phyloP scores from a whole-genome alignment of 1,140 invertebrate genomes.

The Dinoponera quadriceps region DNA sequence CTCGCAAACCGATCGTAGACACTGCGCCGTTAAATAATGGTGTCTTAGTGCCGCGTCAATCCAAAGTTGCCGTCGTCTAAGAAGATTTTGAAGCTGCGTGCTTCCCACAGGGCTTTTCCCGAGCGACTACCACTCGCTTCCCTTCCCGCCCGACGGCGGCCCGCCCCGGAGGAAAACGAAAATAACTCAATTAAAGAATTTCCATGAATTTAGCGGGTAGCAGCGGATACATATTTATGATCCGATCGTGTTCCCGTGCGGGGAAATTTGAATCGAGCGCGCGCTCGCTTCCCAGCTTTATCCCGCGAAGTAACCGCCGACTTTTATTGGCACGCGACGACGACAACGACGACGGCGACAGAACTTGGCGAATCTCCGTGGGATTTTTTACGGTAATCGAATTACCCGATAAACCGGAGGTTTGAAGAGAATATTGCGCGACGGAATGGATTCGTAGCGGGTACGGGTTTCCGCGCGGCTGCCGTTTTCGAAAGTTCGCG shows the following conservation, averaged over 20 bases:
- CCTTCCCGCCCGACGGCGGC: slow-evolving; percentile 32
- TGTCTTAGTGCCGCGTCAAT: slow-evolving; percentile 43
- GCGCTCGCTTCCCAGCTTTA: slow-evolving; percentile 35
- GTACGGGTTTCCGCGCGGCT: slow-evolving; percentile 39
- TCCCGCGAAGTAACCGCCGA: slow-evolving; percentile 17
- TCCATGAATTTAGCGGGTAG: slow-evolving; percentile 82
- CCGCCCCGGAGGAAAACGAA: slow-evolving; percentile 76
- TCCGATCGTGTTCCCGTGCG: slow-evolving; percentile 74
- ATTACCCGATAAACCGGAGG: slow-evolving; percentile 36
- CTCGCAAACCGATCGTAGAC: not conserved
- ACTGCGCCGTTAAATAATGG: slow-evolving; percentile 45
- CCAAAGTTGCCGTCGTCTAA: slow-evolving; percentile 68
- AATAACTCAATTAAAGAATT: slow-evolving; percentile 86
- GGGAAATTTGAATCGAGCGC: slow-evolving; percentile 79
- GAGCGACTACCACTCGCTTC: slow-evolving; percentile 60
- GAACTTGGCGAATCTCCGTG: slow-evolving; percentile 52
- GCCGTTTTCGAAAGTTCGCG: slow-evolving; percentile 36
- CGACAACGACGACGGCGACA: slow-evolving; percentile 25
- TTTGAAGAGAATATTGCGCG: slow-evolving; percentile 34
- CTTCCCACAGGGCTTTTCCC: slow-evolving; percentile 82
- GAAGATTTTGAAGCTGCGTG: slow-evolving; percentile 79
- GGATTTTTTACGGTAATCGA: slow-evolving; percentile 55
- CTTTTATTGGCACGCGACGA: slow-evolving; percentile 55
- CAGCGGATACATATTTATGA: slow-evolving; percentile 85
- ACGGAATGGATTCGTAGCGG: slow-evolving; percentile 27